A percentile compares a stretch with the other conserved stretches of the same genome.
Evolutionary conservation across 92 coral and sea anemone genomes (phyloP).

Genomic region (Pocillopora grandis): DNA sequence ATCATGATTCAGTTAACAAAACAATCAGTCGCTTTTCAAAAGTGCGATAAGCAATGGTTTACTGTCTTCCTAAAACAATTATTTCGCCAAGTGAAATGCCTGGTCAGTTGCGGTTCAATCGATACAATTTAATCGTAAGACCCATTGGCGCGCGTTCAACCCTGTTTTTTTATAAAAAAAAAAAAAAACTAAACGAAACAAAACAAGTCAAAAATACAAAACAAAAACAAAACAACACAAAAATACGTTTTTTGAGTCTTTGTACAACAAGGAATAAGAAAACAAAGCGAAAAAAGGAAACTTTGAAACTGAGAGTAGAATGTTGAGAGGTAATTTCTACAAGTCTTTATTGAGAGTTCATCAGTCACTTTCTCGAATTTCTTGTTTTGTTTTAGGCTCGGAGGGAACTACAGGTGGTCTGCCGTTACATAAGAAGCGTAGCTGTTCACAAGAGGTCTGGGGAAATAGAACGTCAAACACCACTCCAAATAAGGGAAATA

Average conservation of each 20-base stretch:
- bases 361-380: neutral
- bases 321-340: neutral
- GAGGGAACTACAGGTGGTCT: constrained; percentile 16
- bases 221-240: too few species aligned
- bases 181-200: neutral
- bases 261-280: too few species aligned
- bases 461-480: neutral
- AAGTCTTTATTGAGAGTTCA: neutral
- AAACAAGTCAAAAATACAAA: neutral
- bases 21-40: neutral
- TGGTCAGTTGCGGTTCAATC: neutral
- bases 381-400: constrained; percentile 6
- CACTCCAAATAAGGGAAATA: constrained; percentile 21
- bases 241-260: neutral
- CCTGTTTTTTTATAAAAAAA: neutral
- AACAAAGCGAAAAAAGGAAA: too few species aligned
- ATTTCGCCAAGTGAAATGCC: neutral
- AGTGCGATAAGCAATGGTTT: neutral
- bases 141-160: neutral
- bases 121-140: neutral
- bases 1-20: too few species aligned
- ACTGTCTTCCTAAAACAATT: too few species aligned
- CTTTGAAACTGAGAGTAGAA: neutral
- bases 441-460: neutral
- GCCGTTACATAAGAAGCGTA: constrained; percentile 17